Percentiles rank a stretch among this genome's conserved stretches.
Evolutionary conservation across 2,113 vertebrate species (phyloP).

Genomic region (Toxotes chatareus): DNA sequence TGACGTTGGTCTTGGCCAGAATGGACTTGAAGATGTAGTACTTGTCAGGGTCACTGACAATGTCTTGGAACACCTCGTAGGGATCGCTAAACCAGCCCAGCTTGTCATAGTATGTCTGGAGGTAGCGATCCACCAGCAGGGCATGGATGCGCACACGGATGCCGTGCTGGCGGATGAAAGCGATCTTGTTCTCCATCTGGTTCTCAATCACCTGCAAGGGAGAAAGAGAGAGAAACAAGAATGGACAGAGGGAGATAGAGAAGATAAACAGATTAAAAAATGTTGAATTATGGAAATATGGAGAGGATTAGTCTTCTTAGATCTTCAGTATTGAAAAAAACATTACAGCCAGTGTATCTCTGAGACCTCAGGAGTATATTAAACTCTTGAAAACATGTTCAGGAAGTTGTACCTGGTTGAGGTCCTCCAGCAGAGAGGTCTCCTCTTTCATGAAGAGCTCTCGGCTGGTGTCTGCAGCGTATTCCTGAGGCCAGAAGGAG

Average conservation of each 20-base stretch:
- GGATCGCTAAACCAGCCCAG: conserved; percentile 94
- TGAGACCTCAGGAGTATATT: no score
- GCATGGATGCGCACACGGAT: conserved; percentile 97
- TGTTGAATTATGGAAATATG: neutral
- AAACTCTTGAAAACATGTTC: no score
- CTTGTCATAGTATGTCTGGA: conserved; percentile 93
- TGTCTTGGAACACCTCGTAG: conserved; percentile 94
- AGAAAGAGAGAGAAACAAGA: neutral
- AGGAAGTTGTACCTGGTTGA: conserved; percentile 86
- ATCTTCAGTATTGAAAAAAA: no score
- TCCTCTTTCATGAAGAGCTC: conserved; percentile 96
- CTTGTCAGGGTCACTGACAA: conserved; percentile 95
- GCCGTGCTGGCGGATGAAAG: conserved; percentile 96
- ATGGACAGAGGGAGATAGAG: neutral
- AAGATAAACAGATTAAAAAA: neutral
- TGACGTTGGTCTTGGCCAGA: conserved; percentile 98
- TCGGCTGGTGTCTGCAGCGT: conserved; percentile 89
- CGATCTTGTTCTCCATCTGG: conserved; percentile 97
- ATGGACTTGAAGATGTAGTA: conserved; percentile 99
- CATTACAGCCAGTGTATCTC: no score
- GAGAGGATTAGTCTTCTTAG: neutral
- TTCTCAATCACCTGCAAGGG: conserved; percentile 91
- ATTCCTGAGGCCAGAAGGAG: conserved; percentile 97
- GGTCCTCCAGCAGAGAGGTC: conserved; percentile 95
- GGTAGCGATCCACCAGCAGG: conserved; percentile 95